These are phyloP conservation scores for Agrilus biguttatus DNA, from an alignment of 2,888 invertebrate species.

Conservation along the genomic window DNA sequence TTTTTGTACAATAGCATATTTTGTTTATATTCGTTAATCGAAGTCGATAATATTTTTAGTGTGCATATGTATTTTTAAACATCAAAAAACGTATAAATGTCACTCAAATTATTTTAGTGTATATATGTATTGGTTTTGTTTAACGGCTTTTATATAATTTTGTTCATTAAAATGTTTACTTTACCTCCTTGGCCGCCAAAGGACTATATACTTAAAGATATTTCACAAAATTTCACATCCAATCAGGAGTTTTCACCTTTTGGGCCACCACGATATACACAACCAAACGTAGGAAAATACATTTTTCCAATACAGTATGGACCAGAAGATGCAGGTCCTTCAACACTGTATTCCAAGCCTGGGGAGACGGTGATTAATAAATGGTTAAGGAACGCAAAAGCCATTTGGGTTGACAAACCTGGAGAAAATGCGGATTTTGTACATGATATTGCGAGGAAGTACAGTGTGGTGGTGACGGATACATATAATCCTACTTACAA, in stretches of 20 bases:
- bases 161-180: conserved; percentile 20
- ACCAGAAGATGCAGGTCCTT: conserved; percentile 27
- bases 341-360: conserved; percentile 25
- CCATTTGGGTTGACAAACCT: conserved; percentile 41
- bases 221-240: conserved; percentile 20
- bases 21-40: no score
- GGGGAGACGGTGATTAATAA: conserved; percentile 23
- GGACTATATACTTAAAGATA: conserved; percentile 21
- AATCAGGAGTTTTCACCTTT: conserved; percentile 32
- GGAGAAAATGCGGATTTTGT: conserved; percentile 38
- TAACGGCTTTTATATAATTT: neutral
- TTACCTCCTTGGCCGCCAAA: conserved; percentile 25
- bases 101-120: neutral
- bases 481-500: conserved; percentile 21
- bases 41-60: no score
- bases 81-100: neutral
- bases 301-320: conserved; percentile 31
- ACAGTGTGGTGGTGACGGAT: conserved; percentile 17
- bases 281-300: conserved; percentile 32
- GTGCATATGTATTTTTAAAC: no score
- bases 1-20: no score
- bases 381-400: conserved; percentile 35
- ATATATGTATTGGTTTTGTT: neutral
- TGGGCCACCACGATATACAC: conserved; percentile 34
- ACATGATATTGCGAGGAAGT: conserved; percentile 34